A percentile compares a stretch with the other conserved stretches of the same genome.
Conservation (phyloP, 1,140 invertebrate genomes). For the Drosophila kanapiae region DNA sequence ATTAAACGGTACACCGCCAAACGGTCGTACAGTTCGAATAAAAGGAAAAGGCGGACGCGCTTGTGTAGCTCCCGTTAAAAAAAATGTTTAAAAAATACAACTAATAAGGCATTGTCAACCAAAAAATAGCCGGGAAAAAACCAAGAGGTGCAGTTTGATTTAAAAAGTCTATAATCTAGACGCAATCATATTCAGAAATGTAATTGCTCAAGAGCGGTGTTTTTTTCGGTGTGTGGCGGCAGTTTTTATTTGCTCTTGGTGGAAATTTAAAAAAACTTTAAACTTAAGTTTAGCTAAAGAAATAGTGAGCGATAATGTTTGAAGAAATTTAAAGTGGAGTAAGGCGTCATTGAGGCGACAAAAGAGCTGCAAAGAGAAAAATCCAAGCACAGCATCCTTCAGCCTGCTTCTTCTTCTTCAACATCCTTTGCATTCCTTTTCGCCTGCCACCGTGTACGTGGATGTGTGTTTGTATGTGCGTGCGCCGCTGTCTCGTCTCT, state of each 20-base stretch:
- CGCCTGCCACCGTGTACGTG: constrained; percentile 8
- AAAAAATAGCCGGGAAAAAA: neutral
- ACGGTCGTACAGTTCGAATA: neutral
- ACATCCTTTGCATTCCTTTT: constrained; percentile 42
- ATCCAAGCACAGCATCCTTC: constrained; percentile 62
- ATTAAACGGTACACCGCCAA: neutral
- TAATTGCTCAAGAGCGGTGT: neutral
- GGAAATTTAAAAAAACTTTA: neutral
- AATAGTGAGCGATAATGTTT: constrained; percentile 2
- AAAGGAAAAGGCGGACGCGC: constrained; percentile 5
- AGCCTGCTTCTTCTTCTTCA: constrained; percentile 33
- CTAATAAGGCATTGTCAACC: neutral
- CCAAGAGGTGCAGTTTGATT: neutral
- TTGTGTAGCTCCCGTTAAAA: constrained; percentile 1
- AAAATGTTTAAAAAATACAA: constrained; percentile 5
- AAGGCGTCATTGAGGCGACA: neutral
- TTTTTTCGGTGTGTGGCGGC: constrained; percentile 4
- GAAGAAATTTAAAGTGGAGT: constrained; percentile 1
- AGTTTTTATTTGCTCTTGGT: constrained; percentile 4
- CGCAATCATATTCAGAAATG: neutral
- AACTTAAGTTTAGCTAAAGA: neutral
- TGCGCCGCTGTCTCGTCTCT: constrained; percentile 18
- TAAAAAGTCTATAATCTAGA: neutral
- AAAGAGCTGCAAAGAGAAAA: constrained; percentile 27
- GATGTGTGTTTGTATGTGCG: constrained; percentile 28